Conservation (phyloP, 2,113 vertebrate genomes). For the Herpailurus yagouaroundi region DNA sequence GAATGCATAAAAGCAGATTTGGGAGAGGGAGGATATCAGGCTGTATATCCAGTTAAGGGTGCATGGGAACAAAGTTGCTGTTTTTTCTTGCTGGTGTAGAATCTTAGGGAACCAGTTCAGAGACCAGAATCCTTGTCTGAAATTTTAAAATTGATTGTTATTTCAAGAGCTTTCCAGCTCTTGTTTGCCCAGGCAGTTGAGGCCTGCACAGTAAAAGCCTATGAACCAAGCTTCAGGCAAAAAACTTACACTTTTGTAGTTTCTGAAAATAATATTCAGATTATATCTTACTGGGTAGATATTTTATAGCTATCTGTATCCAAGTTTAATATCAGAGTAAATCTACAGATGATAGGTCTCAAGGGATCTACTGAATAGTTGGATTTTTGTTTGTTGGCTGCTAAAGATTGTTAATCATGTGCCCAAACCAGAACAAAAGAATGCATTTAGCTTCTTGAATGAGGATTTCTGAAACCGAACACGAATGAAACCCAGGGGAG, state of each 20-base stretch:
- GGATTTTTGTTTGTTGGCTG: not conserved
- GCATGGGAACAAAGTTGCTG: not conserved
- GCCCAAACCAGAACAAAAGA: constrained; percentile 51
- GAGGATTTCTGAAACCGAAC: constrained; percentile 53
- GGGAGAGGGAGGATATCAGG: not conserved
- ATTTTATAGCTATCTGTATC: not conserved
- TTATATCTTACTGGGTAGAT: not conserved
- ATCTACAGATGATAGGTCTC: not conserved
- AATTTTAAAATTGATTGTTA: not conserved
- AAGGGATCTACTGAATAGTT: not conserved
- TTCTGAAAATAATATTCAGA: not conserved
- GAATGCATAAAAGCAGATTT: not conserved
- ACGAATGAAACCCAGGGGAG: constrained; percentile 41
- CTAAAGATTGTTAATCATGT: not conserved
- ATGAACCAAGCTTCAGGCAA: not conserved
- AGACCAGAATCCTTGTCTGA: not conserved
- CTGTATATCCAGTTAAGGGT: fast-evolving
- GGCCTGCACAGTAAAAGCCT: not conserved
- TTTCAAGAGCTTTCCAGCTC: not conserved
- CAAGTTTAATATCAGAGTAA: not conserved
- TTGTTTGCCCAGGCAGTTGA: not conserved
- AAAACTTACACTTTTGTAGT: not conserved
- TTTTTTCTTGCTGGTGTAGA: not conserved
- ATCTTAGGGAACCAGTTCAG: not conserved
- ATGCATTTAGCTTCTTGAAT: constrained; percentile 24